These are phyloP conservation scores for Nasonia giraulti DNA, from an alignment of 1,140 invertebrate genomes.

Conservation along the genomic window DNA sequence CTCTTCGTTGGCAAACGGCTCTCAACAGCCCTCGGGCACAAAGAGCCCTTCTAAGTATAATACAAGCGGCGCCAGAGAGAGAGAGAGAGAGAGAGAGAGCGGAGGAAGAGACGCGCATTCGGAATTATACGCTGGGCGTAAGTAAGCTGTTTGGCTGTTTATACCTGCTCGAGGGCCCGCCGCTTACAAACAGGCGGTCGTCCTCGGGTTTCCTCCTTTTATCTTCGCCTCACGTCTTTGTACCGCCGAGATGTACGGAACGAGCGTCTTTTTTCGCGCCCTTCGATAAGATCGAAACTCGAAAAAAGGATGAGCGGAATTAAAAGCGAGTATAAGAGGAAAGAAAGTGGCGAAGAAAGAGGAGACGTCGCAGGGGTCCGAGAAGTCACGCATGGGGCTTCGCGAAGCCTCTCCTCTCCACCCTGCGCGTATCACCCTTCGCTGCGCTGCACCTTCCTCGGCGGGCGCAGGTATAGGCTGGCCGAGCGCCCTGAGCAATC, in stretches of 20 bases:
- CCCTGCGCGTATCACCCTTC: background rate
- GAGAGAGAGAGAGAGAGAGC: background rate
- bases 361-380: slow-evolving; percentile 32
- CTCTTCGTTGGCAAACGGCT: no score
- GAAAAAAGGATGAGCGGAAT: background rate
- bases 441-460: no score
- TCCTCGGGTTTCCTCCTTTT: slow-evolving; percentile 73
- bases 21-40: no score
- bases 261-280: background rate
- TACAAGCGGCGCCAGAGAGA: background rate
- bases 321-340: background rate
- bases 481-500: no score
- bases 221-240: slow-evolving; percentile 59
- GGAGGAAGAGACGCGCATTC: background rate
- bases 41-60: no score
- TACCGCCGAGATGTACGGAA: no score
- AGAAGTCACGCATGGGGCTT: slow-evolving; percentile 53
- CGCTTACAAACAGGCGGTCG: slow-evolving; percentile 71
- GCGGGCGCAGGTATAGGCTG: background rate
- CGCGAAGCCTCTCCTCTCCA: slow-evolving; percentile 55
- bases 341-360: slow-evolving; percentile 3
- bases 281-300: background rate
- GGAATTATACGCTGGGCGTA: no score
- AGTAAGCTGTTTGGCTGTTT: slow-evolving; percentile 40
- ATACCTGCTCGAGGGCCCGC: slow-evolving; percentile 56